A percentile compares a stretch with the other conserved stretches of the same genome.
Evolutionary conservation across 2,888 invertebrate species (phyloP).

Genomic region (Bombylius discolor): DNA sequence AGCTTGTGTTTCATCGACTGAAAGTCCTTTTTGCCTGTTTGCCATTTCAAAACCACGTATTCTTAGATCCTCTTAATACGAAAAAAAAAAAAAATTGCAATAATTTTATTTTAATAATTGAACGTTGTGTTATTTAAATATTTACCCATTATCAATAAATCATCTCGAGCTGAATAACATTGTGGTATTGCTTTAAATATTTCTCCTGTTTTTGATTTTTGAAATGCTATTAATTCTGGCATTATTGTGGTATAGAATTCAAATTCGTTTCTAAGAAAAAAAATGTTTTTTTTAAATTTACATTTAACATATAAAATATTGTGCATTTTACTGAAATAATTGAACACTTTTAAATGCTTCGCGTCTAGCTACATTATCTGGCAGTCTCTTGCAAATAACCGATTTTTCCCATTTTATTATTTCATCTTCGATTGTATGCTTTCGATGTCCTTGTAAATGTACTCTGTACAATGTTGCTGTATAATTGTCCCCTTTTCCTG

Average conservation of each 20-base stretch:
- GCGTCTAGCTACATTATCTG: constrained; percentile 48
- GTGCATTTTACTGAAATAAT: constrained; percentile 41
- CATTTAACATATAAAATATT: no score
- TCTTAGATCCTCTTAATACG: constrained; percentile 47
- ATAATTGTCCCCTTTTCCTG: constrained; percentile 61
- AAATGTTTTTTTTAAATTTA: neutral
- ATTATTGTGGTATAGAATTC: constrained; percentile 58
- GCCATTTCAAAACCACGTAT: constrained; percentile 49
- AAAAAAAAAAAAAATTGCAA: neutral
- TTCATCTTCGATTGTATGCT: constrained; percentile 21
- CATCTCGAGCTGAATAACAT: constrained; percentile 46
- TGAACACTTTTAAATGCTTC: constrained; percentile 59
- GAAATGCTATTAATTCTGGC: constrained; percentile 49
- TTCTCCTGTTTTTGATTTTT: constrained; percentile 35
- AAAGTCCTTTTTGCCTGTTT: constrained; percentile 47
- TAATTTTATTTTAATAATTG: constrained; percentile 12
- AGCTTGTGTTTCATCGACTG: constrained; percentile 45
- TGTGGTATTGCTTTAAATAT: constrained; percentile 45
- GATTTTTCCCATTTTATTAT: constrained; percentile 49
- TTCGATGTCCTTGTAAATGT: constrained; percentile 41
- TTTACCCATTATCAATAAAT: constrained; percentile 40
- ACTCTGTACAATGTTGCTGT: constrained; percentile 59
- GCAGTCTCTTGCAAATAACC: constrained; percentile 58
- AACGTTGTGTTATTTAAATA: neutral
- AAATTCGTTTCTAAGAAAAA: constrained; percentile 45